These are phyloP conservation scores for Pelmatolapia mariae DNA, from an alignment of 2,113 vertebrate genomes.

Conservation along the genomic window DNA sequence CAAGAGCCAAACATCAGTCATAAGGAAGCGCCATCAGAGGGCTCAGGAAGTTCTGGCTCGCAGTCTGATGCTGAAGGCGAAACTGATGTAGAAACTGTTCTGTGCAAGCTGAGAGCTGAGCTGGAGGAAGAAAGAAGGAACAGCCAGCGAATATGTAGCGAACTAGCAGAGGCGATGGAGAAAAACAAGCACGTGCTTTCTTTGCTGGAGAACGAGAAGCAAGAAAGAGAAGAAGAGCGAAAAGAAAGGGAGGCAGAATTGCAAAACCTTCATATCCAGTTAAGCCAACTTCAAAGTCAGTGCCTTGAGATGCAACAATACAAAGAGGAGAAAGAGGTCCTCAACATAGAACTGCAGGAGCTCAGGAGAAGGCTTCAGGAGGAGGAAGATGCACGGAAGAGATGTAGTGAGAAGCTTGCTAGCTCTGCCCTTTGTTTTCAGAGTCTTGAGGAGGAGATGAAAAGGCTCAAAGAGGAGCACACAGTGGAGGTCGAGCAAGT, in stretches of 20 bases:
- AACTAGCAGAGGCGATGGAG: constrained; percentile 56
- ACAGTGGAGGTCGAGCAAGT: constrained; percentile 37
- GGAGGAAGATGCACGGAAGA: constrained; percentile 56
- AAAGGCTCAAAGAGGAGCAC: constrained; percentile 43
- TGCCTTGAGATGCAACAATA: constrained; percentile 60
- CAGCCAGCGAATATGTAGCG: constrained; percentile 10
- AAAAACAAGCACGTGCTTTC: constrained; percentile 45
- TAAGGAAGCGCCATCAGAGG: constrained; percentile 50
- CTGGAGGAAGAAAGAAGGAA: constrained; percentile 58
- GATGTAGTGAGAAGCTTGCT: constrained; percentile 41
- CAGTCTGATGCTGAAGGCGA: background rate
- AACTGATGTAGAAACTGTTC: background rate
- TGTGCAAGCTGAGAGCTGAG: constrained; percentile 60
- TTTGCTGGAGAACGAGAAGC: constrained; percentile 64
- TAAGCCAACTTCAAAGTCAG: constrained; percentile 60
- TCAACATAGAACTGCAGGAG: constrained; percentile 68
- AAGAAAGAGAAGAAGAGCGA: constrained; percentile 55
- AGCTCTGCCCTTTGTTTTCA: constrained; percentile 43
- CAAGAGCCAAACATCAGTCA: constrained; percentile 42
- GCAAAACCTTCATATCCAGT: constrained; percentile 49
- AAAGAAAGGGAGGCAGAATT: constrained; percentile 59
- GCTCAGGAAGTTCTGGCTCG: constrained; percentile 16
- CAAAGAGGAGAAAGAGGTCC: constrained; percentile 72
- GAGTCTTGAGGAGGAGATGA: constrained; percentile 42
- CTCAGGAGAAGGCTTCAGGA: constrained; percentile 57